A percentile compares a stretch with the other conserved stretches of the same genome.
Conservation (phyloP, 2,113 vertebrate species). For the Xenopus laevis region DNA sequence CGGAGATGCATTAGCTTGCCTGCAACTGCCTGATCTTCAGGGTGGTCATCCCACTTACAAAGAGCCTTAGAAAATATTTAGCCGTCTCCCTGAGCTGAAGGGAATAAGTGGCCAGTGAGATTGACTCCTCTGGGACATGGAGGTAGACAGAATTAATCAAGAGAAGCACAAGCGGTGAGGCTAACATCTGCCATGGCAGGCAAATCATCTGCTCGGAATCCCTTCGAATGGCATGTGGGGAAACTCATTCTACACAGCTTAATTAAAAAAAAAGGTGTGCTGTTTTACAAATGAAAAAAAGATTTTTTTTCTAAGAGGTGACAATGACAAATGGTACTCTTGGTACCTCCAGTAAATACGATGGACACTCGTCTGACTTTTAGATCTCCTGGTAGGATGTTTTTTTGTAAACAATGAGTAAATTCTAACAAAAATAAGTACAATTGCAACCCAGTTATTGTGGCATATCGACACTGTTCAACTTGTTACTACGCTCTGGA, state of each 20-base stretch:
- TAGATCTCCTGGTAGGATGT: no score
- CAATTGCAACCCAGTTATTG: no score
- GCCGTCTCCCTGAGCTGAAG: constrained; percentile 14
- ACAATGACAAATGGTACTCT: not conserved
- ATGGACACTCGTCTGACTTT: no score
- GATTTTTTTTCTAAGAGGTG: not conserved
- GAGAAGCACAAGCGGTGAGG: constrained; percentile 36
- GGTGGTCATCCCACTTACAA: constrained; percentile 19
- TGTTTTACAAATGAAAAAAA: constrained; percentile 21
- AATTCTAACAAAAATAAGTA: no score
- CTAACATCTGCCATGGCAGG: constrained; percentile 51
- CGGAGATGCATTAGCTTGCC: no score
- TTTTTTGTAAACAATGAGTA: no score
- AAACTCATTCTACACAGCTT: constrained; percentile 23
- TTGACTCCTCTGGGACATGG: constrained; percentile 13
- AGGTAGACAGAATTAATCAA: constrained; percentile 12
- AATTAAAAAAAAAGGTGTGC: constrained; percentile 31
- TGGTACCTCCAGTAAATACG: not conserved
- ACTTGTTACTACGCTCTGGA: no score
- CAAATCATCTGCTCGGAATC: constrained; percentile 48
- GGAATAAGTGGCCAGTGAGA: constrained; percentile 24
- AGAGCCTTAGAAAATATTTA: constrained; percentile 28
- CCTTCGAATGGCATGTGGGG: not conserved
- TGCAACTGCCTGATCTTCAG: not conserved
- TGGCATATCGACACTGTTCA: no score